Percentiles rank a stretch among this genome's conserved stretches.
Evolutionary conservation across 2,888 invertebrate species (phyloP).

Genomic region (Crossocerus cetratus): DNA sequence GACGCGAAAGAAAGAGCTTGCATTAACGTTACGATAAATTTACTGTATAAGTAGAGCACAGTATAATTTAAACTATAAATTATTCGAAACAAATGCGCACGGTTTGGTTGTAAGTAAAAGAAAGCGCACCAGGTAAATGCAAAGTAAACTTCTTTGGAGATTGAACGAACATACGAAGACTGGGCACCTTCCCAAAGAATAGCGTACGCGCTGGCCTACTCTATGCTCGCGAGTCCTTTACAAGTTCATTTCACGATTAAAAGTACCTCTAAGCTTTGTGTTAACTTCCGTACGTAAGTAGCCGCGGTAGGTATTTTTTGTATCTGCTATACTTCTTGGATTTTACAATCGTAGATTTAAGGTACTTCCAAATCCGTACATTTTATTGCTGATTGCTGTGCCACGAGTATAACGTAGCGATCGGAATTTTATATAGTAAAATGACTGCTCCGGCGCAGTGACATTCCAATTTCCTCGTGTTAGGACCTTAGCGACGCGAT

Average conservation of each 20-base stretch:
- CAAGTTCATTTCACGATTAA: slow-evolving; percentile 75
- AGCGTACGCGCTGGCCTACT: slow-evolving; percentile 74
- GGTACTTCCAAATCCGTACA: slow-evolving; percentile 59
- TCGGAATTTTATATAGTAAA: slow-evolving; percentile 51
- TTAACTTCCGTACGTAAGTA: slow-evolving; percentile 80
- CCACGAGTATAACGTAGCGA: slow-evolving; percentile 34
- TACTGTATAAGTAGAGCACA: slow-evolving; percentile 50
- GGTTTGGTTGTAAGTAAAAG: slow-evolving; percentile 73
- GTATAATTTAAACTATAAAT: slow-evolving; percentile 50
- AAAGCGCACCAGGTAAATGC: slow-evolving; percentile 76
- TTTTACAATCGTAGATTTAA: slow-evolving; percentile 70
- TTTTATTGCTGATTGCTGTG: slow-evolving; percentile 51
- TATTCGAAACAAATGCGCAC: slow-evolving; percentile 65
- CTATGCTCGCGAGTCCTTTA: slow-evolving; percentile 75
- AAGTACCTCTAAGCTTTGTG: slow-evolving; percentile 76
- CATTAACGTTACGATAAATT: slow-evolving; percentile 37
- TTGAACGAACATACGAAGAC: slow-evolving; percentile 75
- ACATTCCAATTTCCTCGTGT: not conserved
- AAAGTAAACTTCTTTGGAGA: slow-evolving; percentile 74
- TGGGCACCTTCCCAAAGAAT: slow-evolving; percentile 75
- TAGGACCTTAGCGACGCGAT: not conserved
- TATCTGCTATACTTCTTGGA: slow-evolving; percentile 73
- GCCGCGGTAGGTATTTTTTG: slow-evolving; percentile 81
- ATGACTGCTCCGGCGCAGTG: slow-evolving; percentile 18
- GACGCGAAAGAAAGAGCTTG: not conserved